Evolutionary conservation across 1,140 invertebrate genomes (phyloP).

Genomic region (Drosophila melanogaster): DNA sequence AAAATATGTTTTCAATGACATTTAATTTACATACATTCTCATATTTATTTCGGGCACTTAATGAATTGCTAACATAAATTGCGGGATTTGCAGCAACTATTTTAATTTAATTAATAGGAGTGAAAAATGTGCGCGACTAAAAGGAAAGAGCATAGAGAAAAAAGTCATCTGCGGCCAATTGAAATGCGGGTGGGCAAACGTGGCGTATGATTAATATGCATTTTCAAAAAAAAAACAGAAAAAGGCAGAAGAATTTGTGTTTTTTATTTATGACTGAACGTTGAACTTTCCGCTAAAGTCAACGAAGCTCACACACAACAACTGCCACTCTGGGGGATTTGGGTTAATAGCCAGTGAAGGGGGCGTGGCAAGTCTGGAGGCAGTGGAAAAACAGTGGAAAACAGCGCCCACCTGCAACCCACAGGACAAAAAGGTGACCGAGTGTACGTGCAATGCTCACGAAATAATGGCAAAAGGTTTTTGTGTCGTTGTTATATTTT

Average conservation of each 20-base stretch:
- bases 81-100: conserved; percentile 29
- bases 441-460: conserved; percentile 54
- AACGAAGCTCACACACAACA: conserved; percentile 53
- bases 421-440: conserved; percentile 49
- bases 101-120: conserved; percentile 67
- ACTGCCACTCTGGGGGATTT: conserved; percentile 76
- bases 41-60: conserved; percentile 25
- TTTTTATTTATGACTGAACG: conserved; percentile 73
- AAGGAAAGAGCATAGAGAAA: conserved; percentile 12
- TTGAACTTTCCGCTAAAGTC: conserved; percentile 78
- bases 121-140: conserved; percentile 47
- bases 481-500: conserved; percentile 42
- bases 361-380: conserved; percentile 8
- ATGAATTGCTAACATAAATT: conserved; percentile 64
- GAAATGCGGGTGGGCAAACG: conserved; percentile 64
- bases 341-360: conserved; percentile 73
- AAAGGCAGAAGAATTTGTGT: conserved; percentile 41
- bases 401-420: conserved; percentile 43
- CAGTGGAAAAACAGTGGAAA: conserved; percentile 14
- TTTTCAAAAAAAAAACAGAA: conserved; percentile 24
- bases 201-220: conserved; percentile 76
- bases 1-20: conserved; percentile 37
- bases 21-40: conserved; percentile 26
- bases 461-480: conserved; percentile 73
- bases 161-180: conserved; percentile 65